Conservation (phyloP, 2,797 vertebrate species). For the Parambassis ranga region DNA sequence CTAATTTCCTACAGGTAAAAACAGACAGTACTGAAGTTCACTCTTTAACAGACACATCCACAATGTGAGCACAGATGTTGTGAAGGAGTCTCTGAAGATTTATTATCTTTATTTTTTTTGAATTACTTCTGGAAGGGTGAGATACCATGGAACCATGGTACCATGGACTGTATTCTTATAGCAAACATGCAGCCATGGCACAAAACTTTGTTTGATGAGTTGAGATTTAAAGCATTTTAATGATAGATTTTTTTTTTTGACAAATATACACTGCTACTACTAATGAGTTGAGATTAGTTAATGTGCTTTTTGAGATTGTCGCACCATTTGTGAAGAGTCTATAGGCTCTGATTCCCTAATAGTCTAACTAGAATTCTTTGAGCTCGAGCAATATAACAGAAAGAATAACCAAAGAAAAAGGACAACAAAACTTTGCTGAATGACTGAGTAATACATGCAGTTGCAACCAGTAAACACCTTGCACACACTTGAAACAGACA, state of each 20-base stretch:
- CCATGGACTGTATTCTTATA: too few relatives aligned
- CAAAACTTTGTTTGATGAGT: too few relatives aligned
- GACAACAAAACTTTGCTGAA: not conserved
- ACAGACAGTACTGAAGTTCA: not conserved
- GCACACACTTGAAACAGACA: constrained; percentile 41
- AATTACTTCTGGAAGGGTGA: too few relatives aligned
- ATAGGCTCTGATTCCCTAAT: not conserved
- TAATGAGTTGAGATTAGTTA: too few relatives aligned
- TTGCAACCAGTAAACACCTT: constrained; percentile 35
- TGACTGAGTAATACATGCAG: constrained; percentile 36
- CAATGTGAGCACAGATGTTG: not conserved
- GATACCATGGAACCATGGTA: too few relatives aligned
- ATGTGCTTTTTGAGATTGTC: not conserved
- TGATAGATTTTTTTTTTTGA: too few relatives aligned
- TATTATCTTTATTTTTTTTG: not conserved
- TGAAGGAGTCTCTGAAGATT: too few relatives aligned
- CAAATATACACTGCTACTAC: too few relatives aligned
- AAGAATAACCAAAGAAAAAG: not conserved
- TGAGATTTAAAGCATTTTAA: too few relatives aligned
- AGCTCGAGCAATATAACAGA: not conserved
- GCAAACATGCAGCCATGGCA: too few relatives aligned
- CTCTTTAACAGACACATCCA: not conserved
- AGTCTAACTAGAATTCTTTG: not conserved
- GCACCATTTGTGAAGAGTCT: too few relatives aligned
- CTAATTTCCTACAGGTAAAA: constrained; percentile 2